Percentiles rank a stretch among this genome's conserved stretches.
Conservation (phyloP, 2,797 vertebrate species). For the Hipposideros larvatus region DNA sequence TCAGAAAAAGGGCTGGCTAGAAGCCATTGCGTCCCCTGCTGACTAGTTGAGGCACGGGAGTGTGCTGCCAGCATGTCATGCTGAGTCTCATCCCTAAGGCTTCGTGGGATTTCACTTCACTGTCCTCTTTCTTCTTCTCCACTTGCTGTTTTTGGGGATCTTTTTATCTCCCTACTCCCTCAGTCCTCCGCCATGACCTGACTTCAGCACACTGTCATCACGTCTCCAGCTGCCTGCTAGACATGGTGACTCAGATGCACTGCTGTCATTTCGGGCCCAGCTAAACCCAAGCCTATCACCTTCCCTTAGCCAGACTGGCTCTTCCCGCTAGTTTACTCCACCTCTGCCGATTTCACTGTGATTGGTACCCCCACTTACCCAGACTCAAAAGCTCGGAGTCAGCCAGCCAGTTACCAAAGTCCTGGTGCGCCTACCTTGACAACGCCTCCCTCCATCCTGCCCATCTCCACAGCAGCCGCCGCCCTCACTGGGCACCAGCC, state of each 20-base stretch:
- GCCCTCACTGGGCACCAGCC: not conserved
- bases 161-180: not conserved
- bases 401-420: conserved; percentile 4
- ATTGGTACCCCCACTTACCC: not conserved
- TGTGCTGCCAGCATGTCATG: not conserved
- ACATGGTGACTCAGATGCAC: not conserved
- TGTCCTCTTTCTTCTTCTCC: conserved; percentile 27
- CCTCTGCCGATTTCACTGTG: not conserved
- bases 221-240: not conserved
- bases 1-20: conserved; percentile 1
- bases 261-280: conserved; percentile 37
- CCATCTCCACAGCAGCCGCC: not conserved
- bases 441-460: not conserved
- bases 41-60: not conserved
- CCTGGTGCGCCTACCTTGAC: not conserved
- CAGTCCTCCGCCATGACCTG: conserved; percentile 28
- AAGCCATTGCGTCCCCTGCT: not conserved
- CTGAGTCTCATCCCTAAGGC: conserved; percentile 37
- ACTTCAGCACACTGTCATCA: conserved; percentile 9
- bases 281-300: not conserved
- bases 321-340: not conserved
- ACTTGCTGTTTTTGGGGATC: conserved; percentile 6
- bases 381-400: not conserved
- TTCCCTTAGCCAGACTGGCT: not conserved
- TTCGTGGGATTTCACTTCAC: conserved; percentile 13